Evolutionary conservation across 2,797 vertebrate species (phyloP), one percentile per base, ranked within the genome.

Genomic region (Sebastes oblongus): DNA sequence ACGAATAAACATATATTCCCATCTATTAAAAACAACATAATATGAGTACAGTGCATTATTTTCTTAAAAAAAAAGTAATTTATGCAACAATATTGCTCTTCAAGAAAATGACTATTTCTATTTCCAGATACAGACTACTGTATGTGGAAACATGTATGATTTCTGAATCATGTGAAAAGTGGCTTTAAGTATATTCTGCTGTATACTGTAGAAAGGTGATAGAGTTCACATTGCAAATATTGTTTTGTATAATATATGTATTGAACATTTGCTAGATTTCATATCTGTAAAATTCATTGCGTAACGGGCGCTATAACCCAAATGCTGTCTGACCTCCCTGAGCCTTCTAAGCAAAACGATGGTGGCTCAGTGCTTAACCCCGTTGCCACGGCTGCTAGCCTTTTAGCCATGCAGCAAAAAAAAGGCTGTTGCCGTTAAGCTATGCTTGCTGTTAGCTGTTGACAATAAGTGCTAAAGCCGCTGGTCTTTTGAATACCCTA

Each of bases 401-500:
- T 86, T 90, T 90, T 85, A 77, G 88, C 89, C 71, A 82, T 81
- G 64, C 72, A 78, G 79, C 75, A 84, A 86, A 84, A 86, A 84
- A 86, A 80, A 52, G 55, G 39, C 62, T 56, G 61, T 39, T 71
- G 68, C 77, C 71, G 50, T 77, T 77, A 89, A 86, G 82, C 77
- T 82, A 75, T 29, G 74, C 72, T 75, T 72, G 64, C 84, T 39
- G 8, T 66, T 77, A 84, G 82, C 80, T 81, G 82, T 72, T 82
- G 86, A 87, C 73, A 88, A 78, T 82, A 88, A 82, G 78, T 52
- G 84, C 79, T 77, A 83, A 86, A 83, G 75, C 83, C 32, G 54
- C 75, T 64, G 60, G 76, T 83, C 68, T 87, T 91, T 87, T 83
- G 75, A 81, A 88, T 71, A 89, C 72, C 81, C 77, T 77, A 83